A percentile compares a stretch with the other conserved stretches of the same genome.
phyloP scores from a whole-genome alignment of 2,888 invertebrate species.

The Cephus spinipes region DNA sequence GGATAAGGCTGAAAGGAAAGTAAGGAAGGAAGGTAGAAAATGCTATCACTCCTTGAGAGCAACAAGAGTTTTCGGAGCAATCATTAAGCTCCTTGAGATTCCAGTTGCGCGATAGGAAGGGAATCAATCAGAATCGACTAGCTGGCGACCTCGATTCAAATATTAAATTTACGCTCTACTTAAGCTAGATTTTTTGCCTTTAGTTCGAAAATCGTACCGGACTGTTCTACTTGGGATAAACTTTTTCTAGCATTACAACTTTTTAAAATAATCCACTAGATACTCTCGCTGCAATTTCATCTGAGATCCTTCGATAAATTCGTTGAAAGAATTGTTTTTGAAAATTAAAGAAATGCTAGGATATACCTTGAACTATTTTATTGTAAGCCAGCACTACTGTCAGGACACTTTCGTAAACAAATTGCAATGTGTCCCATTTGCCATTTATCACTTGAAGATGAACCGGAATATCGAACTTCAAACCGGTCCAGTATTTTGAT shows the following conservation, averaged over 20 bases:
- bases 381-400: slow-evolving; percentile 82
- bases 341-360: not conserved
- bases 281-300: not conserved
- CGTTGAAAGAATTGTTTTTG: not conserved
- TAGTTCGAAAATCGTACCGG: not conserved
- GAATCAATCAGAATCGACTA: not conserved
- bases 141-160: not conserved
- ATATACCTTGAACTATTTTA: slow-evolving; percentile 73
- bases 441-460: slow-evolving; percentile 75
- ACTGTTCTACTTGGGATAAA: not conserved
- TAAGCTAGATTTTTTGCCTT: not conserved
- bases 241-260: not conserved
- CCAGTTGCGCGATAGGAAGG: not conserved
- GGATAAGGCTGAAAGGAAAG: slow-evolving; percentile 72
- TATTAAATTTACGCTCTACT: not conserved
- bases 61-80: not conserved
- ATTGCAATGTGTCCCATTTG: slow-evolving; percentile 72
- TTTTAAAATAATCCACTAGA: not conserved
- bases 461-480: slow-evolving; percentile 78
- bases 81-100: not conserved
- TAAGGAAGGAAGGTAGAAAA: not conserved
- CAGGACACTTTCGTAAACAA: slow-evolving; percentile 78
- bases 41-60: not conserved
- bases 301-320: not conserved
- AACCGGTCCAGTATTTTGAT: slow-evolving; percentile 78